Base-by-base conservation (phyloP, 2,888 invertebrate genomes). In the Parapristionchus giblindavisi region DNA sequence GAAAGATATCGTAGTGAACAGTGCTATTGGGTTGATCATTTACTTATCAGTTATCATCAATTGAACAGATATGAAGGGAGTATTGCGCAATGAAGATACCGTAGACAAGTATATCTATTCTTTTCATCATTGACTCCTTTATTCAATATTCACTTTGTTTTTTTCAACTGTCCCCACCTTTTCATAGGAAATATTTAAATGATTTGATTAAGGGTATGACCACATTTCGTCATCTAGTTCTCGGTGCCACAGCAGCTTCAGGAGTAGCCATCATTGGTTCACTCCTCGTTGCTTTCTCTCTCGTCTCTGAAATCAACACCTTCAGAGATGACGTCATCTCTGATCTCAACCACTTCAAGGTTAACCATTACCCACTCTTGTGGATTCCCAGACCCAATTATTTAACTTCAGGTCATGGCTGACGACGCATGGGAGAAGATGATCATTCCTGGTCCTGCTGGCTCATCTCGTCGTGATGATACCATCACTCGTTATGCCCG, bases 371-470 rank as follows among this genome's bases (percentile, higher is more conserved):
- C 24, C 21, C 1, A 34, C 58, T 32, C 17, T 43, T 8, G 17
- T 8, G 11, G 43, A 14, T 8, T 17, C 17, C 43, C 11, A 43
- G 17, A 43, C 43, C 17, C 8, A 17, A 43, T 14, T 27, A 8
- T 27, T 27, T 32, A 6, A 29, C 34, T 56, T 6, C 75, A 78
- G 78, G 43, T 32, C 32, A 76, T 66, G 36, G 80, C 80, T 14
- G 78, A 80, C 75, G 78, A 78, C 54, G 80, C 80, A 5, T 80
- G 80, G 80, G 70, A 74, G 24, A 77, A 77, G 63, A 80, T 80
- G 80, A 32, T 29, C 1, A 76, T 78, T 68, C 63, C 70, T 4
- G 34, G 74, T 24, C 3, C 56, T 1, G 29, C 56, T 27, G 70
- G 70, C 6, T 48, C 38, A 0, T 56, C 70, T 11, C 56, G 29